These are phyloP conservation scores for Drosophila nannoptera DNA, from an alignment of 1,140 invertebrate genomes.

Conservation along the genomic window DNA sequence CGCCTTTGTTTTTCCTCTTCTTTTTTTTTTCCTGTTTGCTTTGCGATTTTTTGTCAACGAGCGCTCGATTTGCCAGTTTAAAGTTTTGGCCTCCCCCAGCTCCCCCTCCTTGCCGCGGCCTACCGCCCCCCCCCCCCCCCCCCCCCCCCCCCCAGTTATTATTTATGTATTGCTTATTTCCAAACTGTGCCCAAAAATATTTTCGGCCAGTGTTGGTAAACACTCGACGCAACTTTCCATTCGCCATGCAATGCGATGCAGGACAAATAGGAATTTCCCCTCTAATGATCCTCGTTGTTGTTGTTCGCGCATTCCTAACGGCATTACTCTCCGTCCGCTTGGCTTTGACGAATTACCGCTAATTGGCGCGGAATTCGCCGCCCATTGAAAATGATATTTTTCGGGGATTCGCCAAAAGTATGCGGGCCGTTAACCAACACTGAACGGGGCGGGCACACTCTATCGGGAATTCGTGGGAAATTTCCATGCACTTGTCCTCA, in stretches of 20 bases:
- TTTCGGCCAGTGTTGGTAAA: constrained; percentile 55
- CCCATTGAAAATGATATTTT: constrained; percentile 11
- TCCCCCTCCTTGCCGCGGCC: neutral
- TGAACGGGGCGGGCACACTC: too few relatives aligned
- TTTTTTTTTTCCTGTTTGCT: constrained; percentile 2
- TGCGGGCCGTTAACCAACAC: neutral
- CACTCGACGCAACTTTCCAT: constrained; percentile 34
- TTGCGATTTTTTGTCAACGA: constrained; percentile 49
- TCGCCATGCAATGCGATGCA: neutral
- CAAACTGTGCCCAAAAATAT: constrained; percentile 48
- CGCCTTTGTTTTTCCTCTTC: too few relatives aligned
- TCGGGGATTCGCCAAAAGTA: neutral
- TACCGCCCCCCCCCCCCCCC: neutral
- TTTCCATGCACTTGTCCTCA: neutral
- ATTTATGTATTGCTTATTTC: constrained; percentile 51
- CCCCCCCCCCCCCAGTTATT: constrained; percentile 16
- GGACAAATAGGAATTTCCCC: too few relatives aligned
- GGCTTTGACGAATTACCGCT: neutral
- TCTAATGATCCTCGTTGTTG: too few relatives aligned
- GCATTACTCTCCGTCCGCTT: too few relatives aligned
- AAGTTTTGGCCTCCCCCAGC: constrained; percentile 35
- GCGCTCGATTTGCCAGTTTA: constrained; percentile 59
- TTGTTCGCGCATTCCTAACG: too few relatives aligned
- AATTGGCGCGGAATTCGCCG: constrained; percentile 12
- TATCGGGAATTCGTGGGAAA: neutral